Evolutionary conservation across 1,140 invertebrate species (phyloP).

Genomic region (Arctopsyche grandis): DNA sequence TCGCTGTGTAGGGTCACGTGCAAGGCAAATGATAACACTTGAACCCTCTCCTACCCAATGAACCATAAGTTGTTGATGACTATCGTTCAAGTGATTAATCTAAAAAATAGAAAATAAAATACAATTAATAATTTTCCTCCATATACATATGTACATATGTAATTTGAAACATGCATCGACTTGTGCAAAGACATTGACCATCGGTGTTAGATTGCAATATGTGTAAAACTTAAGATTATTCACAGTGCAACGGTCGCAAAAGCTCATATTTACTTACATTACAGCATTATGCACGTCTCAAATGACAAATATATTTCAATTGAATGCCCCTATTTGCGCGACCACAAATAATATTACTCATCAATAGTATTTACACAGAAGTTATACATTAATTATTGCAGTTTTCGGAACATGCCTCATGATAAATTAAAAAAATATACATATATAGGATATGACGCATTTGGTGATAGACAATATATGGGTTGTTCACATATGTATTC

Average conservation of each 20-base stretch:
- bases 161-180: neutral
- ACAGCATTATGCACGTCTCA: no score
- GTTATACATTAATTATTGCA: no score
- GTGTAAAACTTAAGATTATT: neutral
- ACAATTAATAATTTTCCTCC: neutral
- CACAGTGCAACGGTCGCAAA: neutral
- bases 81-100: slow-evolving; percentile 81
- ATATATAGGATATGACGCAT: no score
- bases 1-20: slow-evolving; percentile 72
- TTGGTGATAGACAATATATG: no score
- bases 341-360: no score
- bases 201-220: neutral
- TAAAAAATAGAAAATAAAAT: slow-evolving; percentile 60
- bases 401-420: no score
- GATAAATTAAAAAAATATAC: no score
- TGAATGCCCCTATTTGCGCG: no score
- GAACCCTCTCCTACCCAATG: slow-evolving; percentile 90
- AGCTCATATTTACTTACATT: neutral
- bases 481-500: no score
- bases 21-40: slow-evolving; percentile 87
- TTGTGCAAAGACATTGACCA: neutral
- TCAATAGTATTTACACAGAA: no score
- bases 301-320: no score
- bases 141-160: neutral
- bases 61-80: slow-evolving; percentile 87